Base-by-base conservation (phyloP, 2,797 vertebrate genomes). In the Mus spretus region DNA sequence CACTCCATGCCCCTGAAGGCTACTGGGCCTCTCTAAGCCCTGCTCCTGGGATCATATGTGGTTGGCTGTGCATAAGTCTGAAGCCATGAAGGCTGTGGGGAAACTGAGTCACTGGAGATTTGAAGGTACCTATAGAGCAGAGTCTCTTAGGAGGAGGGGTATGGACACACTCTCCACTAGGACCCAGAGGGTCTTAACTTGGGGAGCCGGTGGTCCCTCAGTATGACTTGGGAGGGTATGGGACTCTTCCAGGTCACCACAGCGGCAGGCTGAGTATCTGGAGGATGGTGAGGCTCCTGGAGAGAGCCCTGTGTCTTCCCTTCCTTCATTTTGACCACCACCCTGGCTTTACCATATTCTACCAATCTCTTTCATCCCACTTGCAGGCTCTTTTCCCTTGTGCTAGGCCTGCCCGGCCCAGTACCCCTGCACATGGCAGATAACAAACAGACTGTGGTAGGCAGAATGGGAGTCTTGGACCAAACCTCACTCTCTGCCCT, bases 11-110 rank as follows among this genome's bases (percentile, higher is more conserved):
- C 78, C 81, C 79, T 55, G 67, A 85, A 63, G 15, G 53, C 13
- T 7, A 31, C 31, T 20, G 61, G 79, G 12, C 44, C 34, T 97
- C 88, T 94, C 85, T 82, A 86, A 90, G 74, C 4, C 34, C 34
- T 47, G 34, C 31, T 85, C 26, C 14, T 70, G 50, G 63, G 67
- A 63, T 77, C 61, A n/a, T 17, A 63, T 37, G 31, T 20, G 57
- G 6, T 2, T 34, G 34, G 63, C 3, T 22, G 9, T 26, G 86
- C 11, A 34, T 34, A 37, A 26, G 50, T 55, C 65, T 67, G 57
- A 70, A 26, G 70, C 37, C 44, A 86, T 26, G 50, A 72, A 40
- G 9, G 37, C 1, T 57, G 26, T 40, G 55, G 74, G 65, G 79
- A 86, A 89, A 86, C 65, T 11, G 83, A 89, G 65, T 26, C 31